Evolutionary conservation across 92 coral and sea anemone genomes (phyloP).

Genomic region (Chrysogorgia sp.): DNA sequence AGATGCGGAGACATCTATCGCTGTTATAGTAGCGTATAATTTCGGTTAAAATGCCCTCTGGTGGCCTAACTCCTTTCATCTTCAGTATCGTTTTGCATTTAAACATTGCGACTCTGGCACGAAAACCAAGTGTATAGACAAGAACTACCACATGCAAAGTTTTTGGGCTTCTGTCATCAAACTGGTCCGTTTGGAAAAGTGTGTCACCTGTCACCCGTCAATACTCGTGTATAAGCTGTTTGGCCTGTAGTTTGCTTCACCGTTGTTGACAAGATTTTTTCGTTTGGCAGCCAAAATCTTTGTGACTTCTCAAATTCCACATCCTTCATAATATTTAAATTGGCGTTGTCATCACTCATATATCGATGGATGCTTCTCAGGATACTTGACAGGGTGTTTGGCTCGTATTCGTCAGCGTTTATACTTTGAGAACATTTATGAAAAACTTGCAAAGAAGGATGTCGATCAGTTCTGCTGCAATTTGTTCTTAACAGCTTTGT

Average conservation of each 20-base stretch:
- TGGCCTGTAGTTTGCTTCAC: slow-evolving; percentile 48
- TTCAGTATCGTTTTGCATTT: slow-evolving; percentile 25
- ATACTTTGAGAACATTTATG: slow-evolving; percentile 42
- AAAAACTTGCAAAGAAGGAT: no score
- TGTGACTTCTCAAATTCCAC: slow-evolving; percentile 40
- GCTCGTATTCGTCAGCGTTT: slow-evolving; percentile 39
- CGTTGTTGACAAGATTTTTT: slow-evolving; percentile 38
- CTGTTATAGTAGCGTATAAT: slow-evolving; percentile 46
- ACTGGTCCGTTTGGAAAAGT: slow-evolving; percentile 39
- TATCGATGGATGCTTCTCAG: slow-evolving; percentile 52
- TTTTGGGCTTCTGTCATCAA: slow-evolving; percentile 46
- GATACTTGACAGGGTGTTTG: slow-evolving; percentile 24
- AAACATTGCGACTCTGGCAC: slow-evolving; percentile 45
- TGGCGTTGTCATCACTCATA: slow-evolving; percentile 32
- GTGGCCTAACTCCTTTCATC: slow-evolving; percentile 32
- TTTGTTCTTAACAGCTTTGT: no score
- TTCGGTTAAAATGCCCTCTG: slow-evolving; percentile 20
- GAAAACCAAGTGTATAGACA: slow-evolving; percentile 49
- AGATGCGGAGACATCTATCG: slow-evolving; percentile 49
- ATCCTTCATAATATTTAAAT: slow-evolving; percentile 48
- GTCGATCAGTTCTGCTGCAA: no score
- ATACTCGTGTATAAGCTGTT: slow-evolving; percentile 37
- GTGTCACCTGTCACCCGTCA: slow-evolving; percentile 35
- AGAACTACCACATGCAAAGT: slow-evolving; percentile 44
- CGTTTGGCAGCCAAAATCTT: slow-evolving; percentile 49